Evolutionary conservation across 2,888 invertebrate species (phyloP).

Genomic region (Epinotia ramella): DNA sequence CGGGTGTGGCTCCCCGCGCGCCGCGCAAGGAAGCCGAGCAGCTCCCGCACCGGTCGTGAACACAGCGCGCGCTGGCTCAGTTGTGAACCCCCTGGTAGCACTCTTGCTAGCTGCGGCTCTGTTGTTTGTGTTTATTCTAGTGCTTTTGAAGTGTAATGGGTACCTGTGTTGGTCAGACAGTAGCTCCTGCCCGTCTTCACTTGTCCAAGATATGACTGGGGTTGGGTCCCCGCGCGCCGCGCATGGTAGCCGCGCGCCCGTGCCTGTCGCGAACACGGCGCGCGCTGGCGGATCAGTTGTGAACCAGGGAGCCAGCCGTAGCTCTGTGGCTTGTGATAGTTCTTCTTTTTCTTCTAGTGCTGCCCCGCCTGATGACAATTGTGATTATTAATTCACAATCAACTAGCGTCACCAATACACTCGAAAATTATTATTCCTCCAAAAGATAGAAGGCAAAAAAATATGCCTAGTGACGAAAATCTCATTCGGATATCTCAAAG

Average conservation of each 20-base stretch:
- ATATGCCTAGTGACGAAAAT: too few species aligned
- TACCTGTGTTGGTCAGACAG: slow-evolving; percentile 53
- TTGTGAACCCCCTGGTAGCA: too few species aligned
- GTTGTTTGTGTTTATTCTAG: not conserved
- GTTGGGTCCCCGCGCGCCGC: slow-evolving; percentile 63
- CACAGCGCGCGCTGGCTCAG: too few species aligned
- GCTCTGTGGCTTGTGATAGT: slow-evolving; percentile 10
- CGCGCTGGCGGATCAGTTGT: slow-evolving; percentile 62
- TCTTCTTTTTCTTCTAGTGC: slow-evolving; percentile 13
- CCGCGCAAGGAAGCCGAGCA: too few species aligned
- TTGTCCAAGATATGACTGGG: slow-evolving; percentile 63
- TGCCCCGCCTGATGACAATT: not conserved
- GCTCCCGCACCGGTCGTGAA: too few species aligned
- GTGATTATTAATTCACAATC: too few species aligned
- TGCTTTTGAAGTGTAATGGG: not conserved
- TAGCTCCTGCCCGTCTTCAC: slow-evolving; percentile 59
- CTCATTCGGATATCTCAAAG: too few species aligned
- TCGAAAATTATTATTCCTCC: too few species aligned
- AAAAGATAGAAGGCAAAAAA: too few species aligned
- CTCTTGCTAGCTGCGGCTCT: not conserved
- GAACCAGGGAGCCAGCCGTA: slow-evolving; percentile 62
- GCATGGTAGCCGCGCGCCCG: slow-evolving; percentile 62
- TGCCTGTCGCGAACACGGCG: slow-evolving; percentile 58
- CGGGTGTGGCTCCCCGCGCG: too few species aligned
- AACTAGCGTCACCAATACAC: too few species aligned